Conservation (phyloP, 2,797 vertebrate species). For the Acrocephalus scirpaceus region DNA sequence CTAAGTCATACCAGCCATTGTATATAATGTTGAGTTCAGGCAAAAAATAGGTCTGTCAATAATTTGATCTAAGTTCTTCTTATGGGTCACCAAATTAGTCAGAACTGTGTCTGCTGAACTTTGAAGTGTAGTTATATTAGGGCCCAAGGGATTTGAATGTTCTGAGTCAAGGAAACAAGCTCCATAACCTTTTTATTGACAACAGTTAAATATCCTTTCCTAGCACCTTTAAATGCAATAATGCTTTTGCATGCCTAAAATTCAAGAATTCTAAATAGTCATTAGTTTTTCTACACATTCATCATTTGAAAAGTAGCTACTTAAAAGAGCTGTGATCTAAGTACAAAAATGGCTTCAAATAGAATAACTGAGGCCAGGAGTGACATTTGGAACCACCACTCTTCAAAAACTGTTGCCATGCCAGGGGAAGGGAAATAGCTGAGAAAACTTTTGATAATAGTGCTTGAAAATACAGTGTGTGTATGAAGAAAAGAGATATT, state of each 20-base stretch:
- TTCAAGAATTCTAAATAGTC: background rate
- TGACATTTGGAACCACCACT: background rate
- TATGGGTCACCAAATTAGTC: background rate
- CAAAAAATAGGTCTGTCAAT: background rate
- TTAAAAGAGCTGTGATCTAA: background rate
- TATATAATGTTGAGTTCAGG: background rate
- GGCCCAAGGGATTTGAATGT: background rate
- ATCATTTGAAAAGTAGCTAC: background rate
- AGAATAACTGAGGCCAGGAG: background rate
- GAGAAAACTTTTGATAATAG: background rate
- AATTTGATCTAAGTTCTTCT: background rate
- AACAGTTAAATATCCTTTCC: background rate
- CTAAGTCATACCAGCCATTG: background rate
- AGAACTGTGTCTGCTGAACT: background rate
- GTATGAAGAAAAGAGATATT: background rate
- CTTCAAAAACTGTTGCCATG: background rate
- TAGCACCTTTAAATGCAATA: background rate
- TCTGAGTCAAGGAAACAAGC: background rate
- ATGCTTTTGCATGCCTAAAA: background rate
- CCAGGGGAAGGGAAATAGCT: background rate
- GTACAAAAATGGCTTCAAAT: background rate
- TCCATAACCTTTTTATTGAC: background rate
- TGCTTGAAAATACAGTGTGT: background rate
- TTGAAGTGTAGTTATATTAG: background rate
- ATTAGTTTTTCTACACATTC: background rate